Percentiles rank a stretch among this genome's conserved stretches.
Evolutionary conservation across 2,888 invertebrate species (phyloP).

Genomic region (Ethmia dodecea): DNA sequence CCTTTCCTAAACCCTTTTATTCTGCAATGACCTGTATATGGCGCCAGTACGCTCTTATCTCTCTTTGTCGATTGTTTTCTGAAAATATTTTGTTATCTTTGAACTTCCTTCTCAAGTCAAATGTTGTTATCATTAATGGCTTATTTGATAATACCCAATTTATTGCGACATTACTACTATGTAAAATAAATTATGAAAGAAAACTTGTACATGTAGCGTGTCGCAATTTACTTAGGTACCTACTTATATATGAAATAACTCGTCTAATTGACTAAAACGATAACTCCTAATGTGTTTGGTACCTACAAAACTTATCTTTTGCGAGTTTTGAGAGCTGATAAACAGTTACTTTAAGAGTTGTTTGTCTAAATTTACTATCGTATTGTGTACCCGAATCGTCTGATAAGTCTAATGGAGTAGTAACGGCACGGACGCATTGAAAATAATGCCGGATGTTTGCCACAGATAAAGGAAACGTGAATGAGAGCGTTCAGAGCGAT

Average conservation of each 20-base stretch:
- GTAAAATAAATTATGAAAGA: background rate
- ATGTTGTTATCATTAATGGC: slow-evolving; percentile 24
- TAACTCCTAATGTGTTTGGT: slow-evolving; percentile 49
- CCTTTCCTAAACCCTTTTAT: slow-evolving; percentile 1
- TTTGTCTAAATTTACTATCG: slow-evolving; percentile 51
- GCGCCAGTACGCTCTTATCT: slow-evolving; percentile 21
- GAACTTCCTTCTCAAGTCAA: slow-evolving; percentile 36
- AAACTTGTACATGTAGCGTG: background rate
- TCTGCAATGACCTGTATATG: slow-evolving; percentile 15
- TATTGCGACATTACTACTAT: slow-evolving; percentile 22
- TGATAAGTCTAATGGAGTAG: slow-evolving; percentile 39
- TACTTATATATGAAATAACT: background rate
- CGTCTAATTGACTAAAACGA: slow-evolving; percentile 37
- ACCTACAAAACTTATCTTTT: slow-evolving; percentile 45
- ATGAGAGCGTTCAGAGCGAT: slow-evolving; percentile 30
- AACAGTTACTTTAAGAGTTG: slow-evolving; percentile 44
- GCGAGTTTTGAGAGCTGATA: slow-evolving; percentile 45
- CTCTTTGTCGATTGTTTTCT: slow-evolving; percentile 31
- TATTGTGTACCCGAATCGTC: slow-evolving; percentile 42
- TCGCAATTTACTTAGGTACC: too few species aligned
- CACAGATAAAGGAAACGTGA: slow-evolving; percentile 61
- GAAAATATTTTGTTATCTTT: slow-evolving; percentile 32
- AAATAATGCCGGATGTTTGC: slow-evolving; percentile 66
- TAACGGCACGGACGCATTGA: slow-evolving; percentile 39
- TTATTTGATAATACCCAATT: slow-evolving; percentile 24